Evolutionary conservation across 2,113 vertebrate genomes (phyloP), one percentile per base, ranked within the genome.

Genomic region (Plestiodon gilberti): DNA sequence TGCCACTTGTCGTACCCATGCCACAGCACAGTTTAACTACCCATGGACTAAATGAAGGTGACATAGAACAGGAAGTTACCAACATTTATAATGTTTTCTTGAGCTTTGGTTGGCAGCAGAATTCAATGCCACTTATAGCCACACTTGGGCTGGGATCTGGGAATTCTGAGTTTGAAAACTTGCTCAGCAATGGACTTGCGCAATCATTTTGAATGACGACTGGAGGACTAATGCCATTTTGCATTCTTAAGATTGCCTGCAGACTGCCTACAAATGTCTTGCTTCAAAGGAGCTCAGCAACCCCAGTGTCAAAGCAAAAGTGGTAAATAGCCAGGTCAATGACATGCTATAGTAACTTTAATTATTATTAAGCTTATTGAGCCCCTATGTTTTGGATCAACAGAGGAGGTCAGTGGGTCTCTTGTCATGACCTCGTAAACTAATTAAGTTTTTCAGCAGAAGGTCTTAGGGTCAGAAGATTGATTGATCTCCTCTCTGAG

Each of bases 331-430:
- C 74, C 90, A 81, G 85, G 93, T 92, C 91, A 73, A 93, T 91
- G 89, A 73, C 71, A 92, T 83, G 84, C 89, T 90, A 9, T 38
- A 14, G 61, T n/a, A 84, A 87, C 90, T 94, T 95, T 94, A 94
- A 94, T 94, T 93, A 94, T 94, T 92, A 93, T 93, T 93, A 90
- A 93, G 94, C 89, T 23, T 91, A 94, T 92, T 91, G 93, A 93
- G 92, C 89, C 80, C 55, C 93, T 93, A 88, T 88, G 88, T 92
- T 87, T 91, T 91, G 93, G 94, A 92, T 94, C 93, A 95, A 92
- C 91, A 94, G 91, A 88, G 92, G 92, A 82, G 88, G 85, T 91
- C 75, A 81, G 90, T 88, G 90, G 92, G 92, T 94, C 92, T 80
- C 74, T 71, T 79, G 7, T 73, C 77, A 52, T 22, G 75, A 78